Evolutionary conservation across 2,113 vertebrate species (phyloP), one percentile per base, ranked within the genome.

Genomic region (Centropus bengalensis): DNA sequence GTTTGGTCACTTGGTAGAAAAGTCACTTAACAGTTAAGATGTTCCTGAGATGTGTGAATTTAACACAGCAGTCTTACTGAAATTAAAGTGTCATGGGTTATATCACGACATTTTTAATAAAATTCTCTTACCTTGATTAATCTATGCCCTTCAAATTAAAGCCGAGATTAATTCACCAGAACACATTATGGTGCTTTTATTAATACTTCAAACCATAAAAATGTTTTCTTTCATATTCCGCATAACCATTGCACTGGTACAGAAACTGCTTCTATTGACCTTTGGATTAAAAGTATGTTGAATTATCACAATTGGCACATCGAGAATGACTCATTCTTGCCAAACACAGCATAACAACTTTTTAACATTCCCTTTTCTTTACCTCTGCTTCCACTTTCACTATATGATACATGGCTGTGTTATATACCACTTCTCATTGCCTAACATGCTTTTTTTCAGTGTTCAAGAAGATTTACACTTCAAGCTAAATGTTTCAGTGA

Each of bases 381-480:
- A 94, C 91, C 94, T 94, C 92, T 92, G 79, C 87, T 82, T 97
- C 95, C 85, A 96, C 87, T 97, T 97, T 96, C 95, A 96, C 97
- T 96, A 97, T 93, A 68, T 96, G 96, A 98, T 98, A 97, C 97
- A 98, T 88, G 95, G 81, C 95, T 98, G 92, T 97, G 97, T 98
- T 98, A 97, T 97, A 97, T 94, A 97, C 56, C 63, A 81, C 86
- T 85, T 98, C 93, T 97, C 95, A 70, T 97, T 97, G 95, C 96
- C 94, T 97, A 95, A 97, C 96, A 96, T 94, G 89, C 79, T 95
- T 97, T 97, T 97, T 93, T 91, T 95, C 93, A 87, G 97, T 98
- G 98, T 99, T 99, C 81, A 74, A 97, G 97, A 98, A 98, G 98
- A 98, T 98, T 98, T 98, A 98, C 97, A 98, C 98, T 98, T 97